A percentile compares a stretch with the other conserved stretches of the same genome.
These are phyloP conservation scores for Eretmocerus hayati DNA, from an alignment of 2,888 invertebrate species.

Conservation along the genomic window DNA sequence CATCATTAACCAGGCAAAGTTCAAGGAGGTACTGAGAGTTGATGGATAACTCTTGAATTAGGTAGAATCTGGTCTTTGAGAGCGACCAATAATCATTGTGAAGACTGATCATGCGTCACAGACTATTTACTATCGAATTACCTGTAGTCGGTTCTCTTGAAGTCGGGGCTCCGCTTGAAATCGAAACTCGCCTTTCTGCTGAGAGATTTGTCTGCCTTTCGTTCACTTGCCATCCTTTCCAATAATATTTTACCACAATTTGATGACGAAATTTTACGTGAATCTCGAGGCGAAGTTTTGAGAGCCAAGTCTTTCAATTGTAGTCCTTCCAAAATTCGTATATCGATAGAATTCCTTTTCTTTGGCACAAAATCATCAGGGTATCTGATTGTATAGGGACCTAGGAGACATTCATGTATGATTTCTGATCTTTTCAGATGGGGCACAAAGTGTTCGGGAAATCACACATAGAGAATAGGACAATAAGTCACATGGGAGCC, in stretches of 20 bases:
- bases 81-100: no score
- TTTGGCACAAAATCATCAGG: conserved; percentile 41
- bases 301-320: conserved; percentile 29
- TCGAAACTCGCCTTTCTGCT: conserved; percentile 42
- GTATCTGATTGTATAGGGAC: conserved; percentile 29
- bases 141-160: conserved; percentile 41
- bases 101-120: no score
- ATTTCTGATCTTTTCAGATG: background rate
- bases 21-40: no score
- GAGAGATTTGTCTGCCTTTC: conserved; percentile 35
- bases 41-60: no score
- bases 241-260: conserved; percentile 44
- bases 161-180: conserved; percentile 41
- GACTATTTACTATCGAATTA: no score
- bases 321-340: conserved; percentile 38
- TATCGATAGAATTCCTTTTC: conserved; percentile 41
- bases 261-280: conserved; percentile 38
- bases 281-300: conserved; percentile 39
- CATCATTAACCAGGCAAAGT: no score
- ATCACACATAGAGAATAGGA: no score
- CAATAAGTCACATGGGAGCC: no score
- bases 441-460: no score
- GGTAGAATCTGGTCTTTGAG: no score
- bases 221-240: conserved; percentile 38
- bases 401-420: background rate